Evolutionary conservation across 2,113 vertebrate species (phyloP).

Genomic region (Tragelaphus strepsiceros): DNA sequence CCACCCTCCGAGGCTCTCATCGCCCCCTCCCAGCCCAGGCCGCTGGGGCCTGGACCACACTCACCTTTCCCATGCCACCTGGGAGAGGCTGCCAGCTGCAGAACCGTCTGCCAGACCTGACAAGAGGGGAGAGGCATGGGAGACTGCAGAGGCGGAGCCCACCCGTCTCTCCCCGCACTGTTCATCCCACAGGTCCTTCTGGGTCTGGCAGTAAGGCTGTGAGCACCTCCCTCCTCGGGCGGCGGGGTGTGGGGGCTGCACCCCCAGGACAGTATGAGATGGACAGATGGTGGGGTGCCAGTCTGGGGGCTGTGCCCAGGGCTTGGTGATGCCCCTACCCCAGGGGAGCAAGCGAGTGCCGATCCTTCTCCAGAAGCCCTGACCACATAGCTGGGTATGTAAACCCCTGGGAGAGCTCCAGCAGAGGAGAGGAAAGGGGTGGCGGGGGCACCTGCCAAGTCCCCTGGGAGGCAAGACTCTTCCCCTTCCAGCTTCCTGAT

Average conservation of each 20-base stretch:
- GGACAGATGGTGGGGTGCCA: fast-evolving
- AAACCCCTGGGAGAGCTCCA: neutral
- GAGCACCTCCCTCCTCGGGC: fast-evolving
- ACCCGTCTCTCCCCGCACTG: fast-evolving
- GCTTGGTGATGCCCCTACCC: fast-evolving
- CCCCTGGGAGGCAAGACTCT: fast-evolving
- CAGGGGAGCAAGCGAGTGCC: fast-evolving
- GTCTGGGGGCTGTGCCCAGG: fast-evolving
- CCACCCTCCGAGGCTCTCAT: fast-evolving
- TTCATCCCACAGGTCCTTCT: fast-evolving
- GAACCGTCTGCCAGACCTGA: constrained; percentile 49
- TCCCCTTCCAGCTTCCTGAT: neutral
- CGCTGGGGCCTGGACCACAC: neutral
- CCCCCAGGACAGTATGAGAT: fast-evolving
- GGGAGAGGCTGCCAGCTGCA: constrained; percentile 3
- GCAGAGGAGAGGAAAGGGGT: neutral
- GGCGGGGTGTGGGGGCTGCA: fast-evolving
- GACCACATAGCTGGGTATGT: too few relatives aligned
- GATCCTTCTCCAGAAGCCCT: neutral
- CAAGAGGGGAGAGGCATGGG: neutral
- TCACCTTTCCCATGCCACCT: constrained; percentile 68
- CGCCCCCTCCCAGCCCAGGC: neutral
- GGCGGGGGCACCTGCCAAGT: neutral
- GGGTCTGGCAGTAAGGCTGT: neutral
- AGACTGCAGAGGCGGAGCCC: fast-evolving